phyloP scores from a whole-genome alignment of 1,140 invertebrate genomes.

The Homarus americanus region DNA sequence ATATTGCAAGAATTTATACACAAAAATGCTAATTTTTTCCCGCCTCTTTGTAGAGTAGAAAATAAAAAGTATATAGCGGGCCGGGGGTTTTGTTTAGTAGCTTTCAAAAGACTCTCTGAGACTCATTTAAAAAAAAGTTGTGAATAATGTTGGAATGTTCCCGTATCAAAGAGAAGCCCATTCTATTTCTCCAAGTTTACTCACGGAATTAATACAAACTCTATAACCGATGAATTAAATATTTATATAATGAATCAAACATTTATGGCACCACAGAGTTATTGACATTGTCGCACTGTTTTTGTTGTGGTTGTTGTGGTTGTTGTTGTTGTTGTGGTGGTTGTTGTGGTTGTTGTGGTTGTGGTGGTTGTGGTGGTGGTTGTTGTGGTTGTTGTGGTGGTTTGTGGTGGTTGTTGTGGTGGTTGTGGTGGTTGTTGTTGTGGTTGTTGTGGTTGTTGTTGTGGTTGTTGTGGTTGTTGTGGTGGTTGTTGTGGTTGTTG shows the following conservation, averaged over 20 bases:
- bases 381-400: too few relatives aligned
- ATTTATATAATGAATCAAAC: not conserved
- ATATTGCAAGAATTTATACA: constrained; percentile 26
- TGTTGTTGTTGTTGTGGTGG: too few relatives aligned
- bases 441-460: too few relatives aligned
- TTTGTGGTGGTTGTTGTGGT: too few relatives aligned
- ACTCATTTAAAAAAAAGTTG: constrained; percentile 2
- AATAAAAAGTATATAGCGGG: not conserved
- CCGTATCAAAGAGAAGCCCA: not conserved
- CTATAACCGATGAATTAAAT: not conserved
- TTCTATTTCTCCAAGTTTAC: not conserved
- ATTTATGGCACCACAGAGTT: too few relatives aligned
- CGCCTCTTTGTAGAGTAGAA: not conserved
- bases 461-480: too few relatives aligned
- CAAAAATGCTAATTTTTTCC: constrained; percentile 25
- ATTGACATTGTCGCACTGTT: too few relatives aligned
- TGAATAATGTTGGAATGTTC: constrained; percentile 18
- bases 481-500: too few relatives aligned
- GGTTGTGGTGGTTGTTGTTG: too few relatives aligned
- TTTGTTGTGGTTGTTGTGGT: too few relatives aligned
- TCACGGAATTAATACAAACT: not conserved
- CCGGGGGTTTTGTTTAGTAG: not conserved
- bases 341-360: too few relatives aligned
- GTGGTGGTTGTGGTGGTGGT: too few relatives aligned
- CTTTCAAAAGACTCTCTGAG: not conserved